phyloP scores from a whole-genome alignment of 2,797 vertebrate species.

The Poecilia picta region DNA sequence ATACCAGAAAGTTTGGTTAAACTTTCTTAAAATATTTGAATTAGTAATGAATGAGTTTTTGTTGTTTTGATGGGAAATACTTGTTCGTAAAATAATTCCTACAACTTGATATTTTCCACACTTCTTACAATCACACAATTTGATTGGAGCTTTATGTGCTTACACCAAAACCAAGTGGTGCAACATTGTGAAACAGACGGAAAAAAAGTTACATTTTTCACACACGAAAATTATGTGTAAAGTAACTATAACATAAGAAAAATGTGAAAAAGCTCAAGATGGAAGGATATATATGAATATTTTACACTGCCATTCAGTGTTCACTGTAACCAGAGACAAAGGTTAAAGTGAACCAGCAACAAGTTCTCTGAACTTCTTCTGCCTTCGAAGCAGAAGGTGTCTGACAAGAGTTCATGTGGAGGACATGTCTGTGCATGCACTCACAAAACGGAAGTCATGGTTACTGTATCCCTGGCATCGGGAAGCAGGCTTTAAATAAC shows the following conservation, averaged over 20 bases:
- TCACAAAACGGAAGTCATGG: conserved; percentile 34
- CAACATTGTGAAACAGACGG: background rate
- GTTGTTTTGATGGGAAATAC: background rate
- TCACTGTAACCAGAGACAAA: background rate
- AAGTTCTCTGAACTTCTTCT: conserved; percentile 4
- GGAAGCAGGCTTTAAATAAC: conserved; percentile 50
- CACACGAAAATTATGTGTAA: background rate
- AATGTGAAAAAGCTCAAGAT: background rate
- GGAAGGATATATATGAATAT: background rate
- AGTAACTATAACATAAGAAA: background rate
- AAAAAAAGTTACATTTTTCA: background rate
- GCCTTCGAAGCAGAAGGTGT: conserved; percentile 10
- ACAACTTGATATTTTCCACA: background rate
- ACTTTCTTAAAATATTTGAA: background rate
- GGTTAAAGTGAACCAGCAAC: background rate
- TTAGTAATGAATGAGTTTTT: background rate
- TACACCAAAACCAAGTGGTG: background rate
- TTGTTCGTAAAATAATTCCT: background rate
- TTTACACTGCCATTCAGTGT: no score
- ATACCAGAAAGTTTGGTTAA: background rate
- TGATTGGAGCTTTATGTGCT: background rate
- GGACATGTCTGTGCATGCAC: conserved; percentile 18
- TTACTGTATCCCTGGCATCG: conserved; percentile 43
- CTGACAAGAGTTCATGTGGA: conserved; percentile 29
- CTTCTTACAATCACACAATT: background rate